These are phyloP conservation scores for Arrhopalites spinosus DNA, from an alignment of 2,888 invertebrate species.

Conservation along the genomic window DNA sequence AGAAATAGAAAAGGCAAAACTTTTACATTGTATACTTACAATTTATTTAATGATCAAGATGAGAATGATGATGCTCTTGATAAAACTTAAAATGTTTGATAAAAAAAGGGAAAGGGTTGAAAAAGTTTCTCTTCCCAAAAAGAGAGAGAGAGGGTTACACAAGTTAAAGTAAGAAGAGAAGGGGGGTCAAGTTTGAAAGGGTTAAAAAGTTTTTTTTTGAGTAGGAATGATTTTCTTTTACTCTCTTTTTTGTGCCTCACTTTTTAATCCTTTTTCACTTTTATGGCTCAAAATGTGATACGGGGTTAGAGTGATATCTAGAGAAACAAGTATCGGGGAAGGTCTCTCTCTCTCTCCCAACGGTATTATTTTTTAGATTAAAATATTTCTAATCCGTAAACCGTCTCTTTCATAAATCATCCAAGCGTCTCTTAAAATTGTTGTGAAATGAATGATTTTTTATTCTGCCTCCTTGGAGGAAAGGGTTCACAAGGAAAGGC, in stretches of 20 bases:
- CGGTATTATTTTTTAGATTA: conserved; percentile 21
- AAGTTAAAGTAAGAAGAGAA: not conserved
- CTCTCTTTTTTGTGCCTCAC: not conserved
- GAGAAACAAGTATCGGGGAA: not conserved
- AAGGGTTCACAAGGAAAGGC: not conserved
- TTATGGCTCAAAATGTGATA: not conserved
- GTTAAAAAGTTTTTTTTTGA: conserved; percentile 18
- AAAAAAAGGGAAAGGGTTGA: conserved; percentile 29
- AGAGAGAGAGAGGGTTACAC: not conserved
- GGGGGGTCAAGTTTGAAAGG: conserved; percentile 17
- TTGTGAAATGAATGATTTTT: conserved; percentile 27
- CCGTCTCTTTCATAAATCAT: conserved; percentile 31
- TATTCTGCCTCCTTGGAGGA: not conserved
- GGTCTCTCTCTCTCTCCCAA: not conserved
- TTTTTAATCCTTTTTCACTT: conserved; percentile 20
- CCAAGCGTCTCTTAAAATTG: conserved; percentile 24
- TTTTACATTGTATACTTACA: too few relatives aligned
- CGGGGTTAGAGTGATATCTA: too few relatives aligned
- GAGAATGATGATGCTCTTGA: conserved; percentile 18
- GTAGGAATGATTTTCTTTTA: not conserved
- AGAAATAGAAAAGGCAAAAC: conserved; percentile 6
- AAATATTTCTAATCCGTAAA: conserved; percentile 10
- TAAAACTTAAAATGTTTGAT: not conserved
- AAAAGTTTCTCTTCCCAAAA: not conserved
- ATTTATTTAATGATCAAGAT: not conserved